phyloP scores from a whole-genome alignment of 2,888 invertebrate species.

The Troilus luridus region DNA sequence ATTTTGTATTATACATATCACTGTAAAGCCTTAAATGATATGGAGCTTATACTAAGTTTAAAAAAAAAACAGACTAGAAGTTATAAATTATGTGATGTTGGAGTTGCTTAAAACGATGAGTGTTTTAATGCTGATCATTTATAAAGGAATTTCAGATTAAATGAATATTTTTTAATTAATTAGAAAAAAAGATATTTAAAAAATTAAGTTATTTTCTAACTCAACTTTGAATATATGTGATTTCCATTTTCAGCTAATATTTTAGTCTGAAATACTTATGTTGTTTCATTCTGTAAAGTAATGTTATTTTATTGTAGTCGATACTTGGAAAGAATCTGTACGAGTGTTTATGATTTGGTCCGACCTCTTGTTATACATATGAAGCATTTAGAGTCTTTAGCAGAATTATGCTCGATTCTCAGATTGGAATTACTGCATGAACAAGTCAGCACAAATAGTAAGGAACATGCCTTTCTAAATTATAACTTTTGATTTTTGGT shows the following conservation, averaged over 20 bases:
- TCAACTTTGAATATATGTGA: background rate
- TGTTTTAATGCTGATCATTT: background rate
- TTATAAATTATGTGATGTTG: background rate
- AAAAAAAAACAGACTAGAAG: background rate
- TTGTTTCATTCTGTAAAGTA: background rate
- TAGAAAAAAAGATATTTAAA: too few species aligned
- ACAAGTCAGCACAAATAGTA: slow-evolving; percentile 87
- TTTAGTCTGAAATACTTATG: background rate
- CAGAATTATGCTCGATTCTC: slow-evolving; percentile 95
- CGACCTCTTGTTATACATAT: slow-evolving; percentile 96
- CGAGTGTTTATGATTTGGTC: slow-evolving; percentile 90
- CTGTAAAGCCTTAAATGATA: too few species aligned
- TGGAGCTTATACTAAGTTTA: background rate
- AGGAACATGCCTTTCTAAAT: slow-evolving; percentile 67
- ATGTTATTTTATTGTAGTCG: slow-evolving; percentile 71
- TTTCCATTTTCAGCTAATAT: background rate
- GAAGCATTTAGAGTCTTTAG: slow-evolving; percentile 96
- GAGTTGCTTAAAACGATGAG: background rate
- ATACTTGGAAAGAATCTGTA: slow-evolving; percentile 89
- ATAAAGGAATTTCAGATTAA: background rate
- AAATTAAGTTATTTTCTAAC: background rate
- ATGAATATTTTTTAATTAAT: too few species aligned
- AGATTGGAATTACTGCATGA: slow-evolving; percentile 93
- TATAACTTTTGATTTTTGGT: slow-evolving; percentile 1
- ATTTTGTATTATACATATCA: too few species aligned